Percentiles rank a stretch among this genome's conserved stretches.
These are phyloP conservation scores for Amphilophus citrinellus DNA, from an alignment of 2,113 vertebrate genomes.

Conservation along the genomic window DNA sequence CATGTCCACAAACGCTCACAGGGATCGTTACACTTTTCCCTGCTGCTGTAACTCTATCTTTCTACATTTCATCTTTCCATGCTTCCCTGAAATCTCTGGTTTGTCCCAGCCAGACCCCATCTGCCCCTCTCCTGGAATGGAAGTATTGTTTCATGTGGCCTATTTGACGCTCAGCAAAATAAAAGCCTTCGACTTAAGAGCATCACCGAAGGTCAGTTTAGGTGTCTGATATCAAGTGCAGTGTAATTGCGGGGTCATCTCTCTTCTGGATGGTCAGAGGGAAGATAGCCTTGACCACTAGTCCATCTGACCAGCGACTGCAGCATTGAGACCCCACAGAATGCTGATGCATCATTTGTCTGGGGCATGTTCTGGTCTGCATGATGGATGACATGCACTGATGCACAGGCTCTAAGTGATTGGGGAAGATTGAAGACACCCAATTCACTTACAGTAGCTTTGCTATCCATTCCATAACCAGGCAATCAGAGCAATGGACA, in stretches of 20 bases:
- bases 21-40: neutral
- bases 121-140: neutral
- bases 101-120: conserved; percentile 41
- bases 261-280: conserved; percentile 25
- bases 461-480: conserved; percentile 88
- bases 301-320: conserved; percentile 14
- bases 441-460: conserved; percentile 91
- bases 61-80: conserved; percentile 25
- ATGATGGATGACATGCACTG: conserved; percentile 93
- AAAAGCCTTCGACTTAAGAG: conserved; percentile 42
- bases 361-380: conserved; percentile 78
- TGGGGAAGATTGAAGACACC: conserved; percentile 93
- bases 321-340: conserved; percentile 68
- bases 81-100: conserved; percentile 37
- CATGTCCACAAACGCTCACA: conserved; percentile 2
- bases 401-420: conserved; percentile 92
- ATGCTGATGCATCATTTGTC: conserved; percentile 91
- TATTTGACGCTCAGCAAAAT: conserved; percentile 44
- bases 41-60: conserved; percentile 38
- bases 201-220: conserved; percentile 35
- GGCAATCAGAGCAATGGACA: conserved; percentile 88
- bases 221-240: conserved; percentile 45
- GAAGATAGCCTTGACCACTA: conserved; percentile 27
- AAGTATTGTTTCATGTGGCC: conserved; percentile 5
- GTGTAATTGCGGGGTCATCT: conserved; percentile 51